Conservation (phyloP, 1,140 invertebrate species). For the Bombus confusus region DNA sequence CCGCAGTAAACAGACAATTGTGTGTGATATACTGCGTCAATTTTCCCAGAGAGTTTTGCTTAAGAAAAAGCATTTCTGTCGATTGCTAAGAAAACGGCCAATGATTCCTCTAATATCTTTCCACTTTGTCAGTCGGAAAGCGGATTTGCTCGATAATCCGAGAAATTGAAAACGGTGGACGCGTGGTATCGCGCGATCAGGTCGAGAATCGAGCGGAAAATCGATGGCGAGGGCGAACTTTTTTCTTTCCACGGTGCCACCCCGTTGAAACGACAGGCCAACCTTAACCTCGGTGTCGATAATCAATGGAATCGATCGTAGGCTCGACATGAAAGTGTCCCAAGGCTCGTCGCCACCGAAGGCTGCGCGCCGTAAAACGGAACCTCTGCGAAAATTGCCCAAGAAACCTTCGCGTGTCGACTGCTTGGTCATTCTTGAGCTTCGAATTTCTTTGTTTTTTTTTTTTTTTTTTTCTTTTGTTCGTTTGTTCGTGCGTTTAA, state of each 20-base stretch:
- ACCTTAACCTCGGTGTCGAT: slow-evolving; percentile 69
- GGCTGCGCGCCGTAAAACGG: slow-evolving; percentile 68
- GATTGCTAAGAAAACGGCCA: too few species aligned
- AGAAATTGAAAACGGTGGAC: neutral
- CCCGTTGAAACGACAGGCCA: slow-evolving; percentile 43
- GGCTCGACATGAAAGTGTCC: slow-evolving; percentile 68
- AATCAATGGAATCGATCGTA: slow-evolving; percentile 74
- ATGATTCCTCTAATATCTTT: too few species aligned
- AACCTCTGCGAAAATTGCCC: slow-evolving; percentile 16
- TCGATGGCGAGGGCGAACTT: slow-evolving; percentile 21
- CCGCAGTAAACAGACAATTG: too few species aligned
- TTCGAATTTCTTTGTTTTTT: neutral
- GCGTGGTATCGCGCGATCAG: neutral
- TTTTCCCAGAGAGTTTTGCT: too few species aligned
- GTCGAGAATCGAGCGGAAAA: slow-evolving; percentile 7
- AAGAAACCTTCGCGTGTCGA: slow-evolving; percentile 31
- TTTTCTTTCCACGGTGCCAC: slow-evolving; percentile 25
- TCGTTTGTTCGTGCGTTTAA: neutral
- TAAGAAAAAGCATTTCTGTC: too few species aligned
- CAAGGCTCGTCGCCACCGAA: slow-evolving; percentile 65
- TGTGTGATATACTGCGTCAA: too few species aligned
- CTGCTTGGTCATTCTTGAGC: neutral
- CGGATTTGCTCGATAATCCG: neutral
- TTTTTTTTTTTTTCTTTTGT: neutral
- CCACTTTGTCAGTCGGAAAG: neutral